Conservation (phyloP, 1,140 invertebrate genomes). For the Diorhabda sublineata region DNA sequence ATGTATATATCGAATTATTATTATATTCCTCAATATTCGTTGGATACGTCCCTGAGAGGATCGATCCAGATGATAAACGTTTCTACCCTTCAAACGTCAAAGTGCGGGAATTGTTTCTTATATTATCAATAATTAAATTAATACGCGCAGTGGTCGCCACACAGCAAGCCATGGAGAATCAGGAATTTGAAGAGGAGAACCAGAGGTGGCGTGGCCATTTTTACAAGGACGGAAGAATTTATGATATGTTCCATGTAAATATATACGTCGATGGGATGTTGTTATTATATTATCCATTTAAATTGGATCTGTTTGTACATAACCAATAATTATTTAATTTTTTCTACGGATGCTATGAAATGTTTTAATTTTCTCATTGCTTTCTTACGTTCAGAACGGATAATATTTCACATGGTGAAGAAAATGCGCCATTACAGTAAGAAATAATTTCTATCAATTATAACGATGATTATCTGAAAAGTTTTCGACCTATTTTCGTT, state of each 20-base stretch:
- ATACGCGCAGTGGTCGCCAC: constrained; percentile 35
- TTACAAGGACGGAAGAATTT: constrained; percentile 11
- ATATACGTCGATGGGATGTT: too few relatives aligned
- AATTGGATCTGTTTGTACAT: too few relatives aligned
- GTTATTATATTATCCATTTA: too few relatives aligned
- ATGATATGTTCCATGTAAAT: background rate
- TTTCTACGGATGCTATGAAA: too few relatives aligned
- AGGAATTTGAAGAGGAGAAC: constrained; percentile 30
- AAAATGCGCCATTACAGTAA: too few relatives aligned
- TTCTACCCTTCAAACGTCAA: constrained; percentile 26
- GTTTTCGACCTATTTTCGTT: too few relatives aligned
- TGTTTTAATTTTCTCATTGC: too few relatives aligned
- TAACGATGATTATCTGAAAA: too few relatives aligned
- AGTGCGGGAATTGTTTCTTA: constrained; percentile 31
- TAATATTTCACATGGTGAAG: too few relatives aligned
- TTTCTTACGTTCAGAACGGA: too few relatives aligned
- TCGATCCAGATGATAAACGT: constrained; percentile 14
- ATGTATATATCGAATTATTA: background rate
- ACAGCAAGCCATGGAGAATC: constrained; percentile 40
- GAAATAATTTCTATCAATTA: too few relatives aligned
- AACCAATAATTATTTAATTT: too few relatives aligned
- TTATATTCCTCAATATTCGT: background rate
- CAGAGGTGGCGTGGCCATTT: constrained; percentile 4
- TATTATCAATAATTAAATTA: constrained; percentile 36
- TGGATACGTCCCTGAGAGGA: background rate